Evolutionary conservation across 2,888 invertebrate genomes (phyloP), one percentile per base, ranked within the genome.

Genomic region (Galeruca laticollis): DNA sequence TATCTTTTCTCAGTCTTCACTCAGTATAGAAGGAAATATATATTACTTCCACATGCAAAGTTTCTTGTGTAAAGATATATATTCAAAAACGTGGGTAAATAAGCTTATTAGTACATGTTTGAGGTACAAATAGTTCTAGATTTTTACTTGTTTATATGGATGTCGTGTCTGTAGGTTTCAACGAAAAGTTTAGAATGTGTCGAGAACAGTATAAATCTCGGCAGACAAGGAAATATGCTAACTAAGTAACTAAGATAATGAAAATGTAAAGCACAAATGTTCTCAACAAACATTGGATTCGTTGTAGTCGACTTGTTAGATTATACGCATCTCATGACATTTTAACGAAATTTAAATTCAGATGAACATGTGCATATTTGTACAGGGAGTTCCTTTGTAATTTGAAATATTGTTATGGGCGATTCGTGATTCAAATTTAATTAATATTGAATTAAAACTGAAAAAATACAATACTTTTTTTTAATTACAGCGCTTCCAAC

Each of bases 401-500:
- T 26, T 26, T 26, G 26, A 2, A 6, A 26, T 26, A 26, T 26
- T 26, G 4, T 26, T 26, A 6, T 26, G 6, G 26, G 6, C 26
- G 26, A 26, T 6, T 5, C 26, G 26, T n/a, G n/a, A n/a, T n/a
- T n/a, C n/a, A n/a, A n/a, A n/a, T n/a, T n/a, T n/a, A n/a, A 26
- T 26, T 26, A 26, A 26, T 26, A 26, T 26, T 26, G 3, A 26
- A 26, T 26, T 26, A 5, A 6, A 26, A 26, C 26, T n/a, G 26
- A 26, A 26, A 26, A 26, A 26, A 26, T 5, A 26, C 3, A 26
- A 26, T 6, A 26, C 26, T 40, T 54, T 40, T 65, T 10, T 57
- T 64, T 76, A 76, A 72, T 82, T 83, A 11, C 81, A 85, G 85
- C 82, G 86, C 85, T 93, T 78, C 92, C 93, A n/a, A 88, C 90